phyloP scores from a whole-genome alignment of 2,888 invertebrate genomes.

The Proisotoma minuta region DNA sequence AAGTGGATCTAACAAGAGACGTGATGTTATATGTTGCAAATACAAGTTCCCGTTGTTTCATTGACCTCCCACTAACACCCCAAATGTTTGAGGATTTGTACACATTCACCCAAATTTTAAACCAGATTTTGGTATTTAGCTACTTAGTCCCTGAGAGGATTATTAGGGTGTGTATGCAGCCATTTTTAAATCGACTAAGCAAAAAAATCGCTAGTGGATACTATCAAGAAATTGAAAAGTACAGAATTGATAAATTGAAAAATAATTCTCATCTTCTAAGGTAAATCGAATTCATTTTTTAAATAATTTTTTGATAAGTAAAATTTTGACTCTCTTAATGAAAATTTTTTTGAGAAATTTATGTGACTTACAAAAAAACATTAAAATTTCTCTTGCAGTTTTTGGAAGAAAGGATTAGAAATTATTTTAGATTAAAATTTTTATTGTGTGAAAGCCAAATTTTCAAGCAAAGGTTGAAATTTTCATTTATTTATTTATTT shows the following conservation, averaged over 20 bases:
- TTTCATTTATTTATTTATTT: no score
- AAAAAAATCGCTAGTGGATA: neutral
- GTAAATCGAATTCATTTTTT: neutral
- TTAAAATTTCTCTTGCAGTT: no score
- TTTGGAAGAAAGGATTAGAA: no score
- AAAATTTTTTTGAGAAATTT: no score
- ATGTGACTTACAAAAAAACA: no score
- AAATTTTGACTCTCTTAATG: no score
- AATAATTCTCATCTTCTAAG: neutral
- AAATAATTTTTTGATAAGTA: no score
- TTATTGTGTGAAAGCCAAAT: no score
- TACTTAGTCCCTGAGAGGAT: neutral
- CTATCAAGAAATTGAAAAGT: neutral
- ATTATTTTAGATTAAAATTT: no score
- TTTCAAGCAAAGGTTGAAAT: no score
- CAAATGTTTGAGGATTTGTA: neutral
- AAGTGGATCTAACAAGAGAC: neutral
- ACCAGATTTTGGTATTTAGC: neutral
- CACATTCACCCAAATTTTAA: neutral
- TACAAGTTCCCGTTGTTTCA: neutral
- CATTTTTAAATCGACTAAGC: neutral
- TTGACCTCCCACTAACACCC: neutral
- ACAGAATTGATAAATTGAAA: neutral
- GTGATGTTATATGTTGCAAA: neutral
- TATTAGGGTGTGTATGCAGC: neutral